Evolutionary conservation across 2,888 invertebrate species (phyloP), one percentile per base, ranked within the genome.

Genomic region (Trichogramma dendrolimi): DNA sequence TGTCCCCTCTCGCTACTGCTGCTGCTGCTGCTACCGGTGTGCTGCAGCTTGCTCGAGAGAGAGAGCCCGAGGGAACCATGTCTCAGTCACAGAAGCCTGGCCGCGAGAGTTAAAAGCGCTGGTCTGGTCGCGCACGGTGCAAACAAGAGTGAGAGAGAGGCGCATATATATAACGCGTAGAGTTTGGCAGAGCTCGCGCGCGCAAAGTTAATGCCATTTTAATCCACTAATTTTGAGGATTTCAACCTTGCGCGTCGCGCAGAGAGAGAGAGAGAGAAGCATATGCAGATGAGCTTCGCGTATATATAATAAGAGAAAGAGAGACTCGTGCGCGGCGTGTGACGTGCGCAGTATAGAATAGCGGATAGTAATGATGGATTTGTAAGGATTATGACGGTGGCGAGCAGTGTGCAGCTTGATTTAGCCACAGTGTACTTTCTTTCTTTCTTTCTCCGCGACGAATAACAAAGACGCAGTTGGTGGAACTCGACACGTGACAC

Each of bases 41-140:
- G 27, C 27, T 27, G 27, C 2, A 27, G 27, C 27, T 27, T 27
- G 27, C 27, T 27, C 1, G 27, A 27, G 27, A 27, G 27, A 27
- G 27, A 27, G 27, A 27, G 72, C 76, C 71, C 75, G 44, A 58
- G 77, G 73, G 78, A 69, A 72, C 75, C 72, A 76, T 79, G 76
- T 73, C 74, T 78, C 77, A 78, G 78, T 79, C 75, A 77, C 79
- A 76, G 71, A 65, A 67, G 57, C 71, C 66, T 70, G 72, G 70
- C 70, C 72, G 71, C 71, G 67, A 72, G 75, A 76, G 74, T 78
- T 78, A 75, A 77, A 73, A 27, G 27, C 27, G 27, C 27, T 27
- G 27, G 27, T 27, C 27, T 27, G 27, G 27, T 27, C 27, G 27
- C 27, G 27, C 27, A 2, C 27, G 27, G 27, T 27, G 27, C 54